phyloP scores from a whole-genome alignment of 2,113 vertebrate species.

The Dolichallabes microphthalmus region DNA sequence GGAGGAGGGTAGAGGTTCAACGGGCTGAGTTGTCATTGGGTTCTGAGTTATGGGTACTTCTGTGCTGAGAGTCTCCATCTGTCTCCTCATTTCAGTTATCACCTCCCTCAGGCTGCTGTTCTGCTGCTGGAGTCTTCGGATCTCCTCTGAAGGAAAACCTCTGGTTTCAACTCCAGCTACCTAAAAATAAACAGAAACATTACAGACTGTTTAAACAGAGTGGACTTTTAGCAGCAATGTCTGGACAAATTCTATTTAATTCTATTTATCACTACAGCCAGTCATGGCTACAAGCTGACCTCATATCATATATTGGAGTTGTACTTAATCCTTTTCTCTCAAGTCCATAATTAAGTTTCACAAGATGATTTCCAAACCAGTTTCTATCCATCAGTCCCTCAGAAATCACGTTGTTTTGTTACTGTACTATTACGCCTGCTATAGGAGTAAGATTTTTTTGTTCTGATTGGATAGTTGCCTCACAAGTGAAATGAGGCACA shows the following conservation, averaged over 20 bases:
- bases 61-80: slow-evolving; percentile 80
- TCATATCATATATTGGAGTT: not conserved
- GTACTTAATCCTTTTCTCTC: not conserved
- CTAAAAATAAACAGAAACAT: slow-evolving; percentile 13
- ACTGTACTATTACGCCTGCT: not conserved
- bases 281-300: not conserved
- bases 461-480: not conserved
- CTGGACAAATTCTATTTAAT: not conserved
- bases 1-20: not conserved
- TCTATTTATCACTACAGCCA: not conserved
- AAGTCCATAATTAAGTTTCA: not conserved
- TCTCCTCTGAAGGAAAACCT: slow-evolving; percentile 64
- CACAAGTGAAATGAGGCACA: not conserved
- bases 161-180: slow-evolving; percentile 19
- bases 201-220: not conserved
- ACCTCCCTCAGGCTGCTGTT: slow-evolving; percentile 74
- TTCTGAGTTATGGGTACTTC: slow-evolving; percentile 28
- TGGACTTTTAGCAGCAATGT: not conserved
- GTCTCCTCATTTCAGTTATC: slow-evolving; percentile 83
- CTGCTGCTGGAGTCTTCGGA: slow-evolving; percentile 78
- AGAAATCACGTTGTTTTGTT: not conserved
- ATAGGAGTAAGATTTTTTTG: not conserved
- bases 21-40: not conserved
- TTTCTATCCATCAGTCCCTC: not conserved
- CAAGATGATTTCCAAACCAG: no score